Evolutionary conservation across 2,113 vertebrate genomes (phyloP), one percentile per base, ranked within the genome.

Genomic region (Romanogobio albipinnatus): DNA sequence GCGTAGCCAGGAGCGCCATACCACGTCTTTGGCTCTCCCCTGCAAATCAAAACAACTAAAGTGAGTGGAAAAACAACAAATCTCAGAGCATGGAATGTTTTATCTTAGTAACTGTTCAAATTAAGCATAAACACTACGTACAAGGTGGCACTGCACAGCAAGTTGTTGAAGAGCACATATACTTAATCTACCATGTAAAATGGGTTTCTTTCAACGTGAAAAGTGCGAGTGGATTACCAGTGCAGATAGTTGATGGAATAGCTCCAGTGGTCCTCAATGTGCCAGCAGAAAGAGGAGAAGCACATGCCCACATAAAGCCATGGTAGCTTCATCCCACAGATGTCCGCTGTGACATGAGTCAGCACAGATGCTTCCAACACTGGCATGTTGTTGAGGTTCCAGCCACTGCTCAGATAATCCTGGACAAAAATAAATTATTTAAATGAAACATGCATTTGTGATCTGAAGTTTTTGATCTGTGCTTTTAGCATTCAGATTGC

Each of bases 261-360:
- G 93, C 98, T 99, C 98, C 98, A 99, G 81, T 99, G 98, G 92
- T 99, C 98, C 88, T 99, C 98, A 79, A 99, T 99, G 76, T 99
- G 98, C 98, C 98, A 99, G 84, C 98, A 99, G 92, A 99, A 99
- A 39, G 98, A 98, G 51, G 98, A 99, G 92, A 99, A 99, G 92
- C 98, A 99, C 98, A 99, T 99, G 83, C 98, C 98, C 82, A 99
- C 98, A 0, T 99, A 99, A 0, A 99, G 93, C 98, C 98, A 99
- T 13, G 98, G 98, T 58, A 99, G 91, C 76, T 99, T 99, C 98
- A 99, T 99, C 85, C 98, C 98, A 89, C 97, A 99, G 91, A 99
- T 99, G 91, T 99, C 98, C 0, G 97, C 98, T 56, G 97, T 98
- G 89, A 99, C 95, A 76, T 99, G 97, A 88, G 97, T 96, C 87